These are phyloP conservation scores for Xyliphius kryptos DNA, from an alignment of 2,113 vertebrate species.

Conservation along the genomic window DNA sequence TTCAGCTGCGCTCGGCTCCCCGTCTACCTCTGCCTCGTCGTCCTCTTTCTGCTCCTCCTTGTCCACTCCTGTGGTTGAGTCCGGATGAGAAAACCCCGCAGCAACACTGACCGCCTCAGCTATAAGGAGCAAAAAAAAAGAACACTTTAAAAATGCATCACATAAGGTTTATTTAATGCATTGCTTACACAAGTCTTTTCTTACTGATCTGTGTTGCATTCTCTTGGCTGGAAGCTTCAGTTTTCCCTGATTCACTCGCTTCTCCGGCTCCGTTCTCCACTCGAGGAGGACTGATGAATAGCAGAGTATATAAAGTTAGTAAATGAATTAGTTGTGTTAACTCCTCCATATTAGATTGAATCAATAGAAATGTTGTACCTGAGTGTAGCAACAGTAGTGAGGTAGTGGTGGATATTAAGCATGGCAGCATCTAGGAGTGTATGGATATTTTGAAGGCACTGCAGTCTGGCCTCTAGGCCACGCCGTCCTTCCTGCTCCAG, in stretches of 20 bases:
- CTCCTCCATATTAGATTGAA: conserved; percentile 2
- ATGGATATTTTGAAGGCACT: conserved; percentile 93
- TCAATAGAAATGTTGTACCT: conserved; percentile 52
- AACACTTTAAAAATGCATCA: too few species aligned
- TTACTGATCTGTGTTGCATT: conserved; percentile 47
- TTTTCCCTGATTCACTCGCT: conserved; percentile 33
- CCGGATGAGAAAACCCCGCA: conserved; percentile 45
- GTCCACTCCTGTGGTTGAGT: conserved; percentile 48
- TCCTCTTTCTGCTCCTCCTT: conserved; percentile 38
- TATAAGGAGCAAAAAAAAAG: conserved; percentile 9
- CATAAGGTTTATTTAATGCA: too few species aligned
- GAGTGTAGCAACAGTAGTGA: conserved; percentile 77
- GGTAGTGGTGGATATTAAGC: conserved; percentile 95
- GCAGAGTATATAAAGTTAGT: too few species aligned
- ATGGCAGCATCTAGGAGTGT: conserved; percentile 88
- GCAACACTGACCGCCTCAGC: conserved; percentile 45
- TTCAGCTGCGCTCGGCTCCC: conserved; percentile 74
- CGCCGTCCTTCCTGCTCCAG: conserved; percentile 85
- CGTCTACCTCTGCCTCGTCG: conserved; percentile 48
- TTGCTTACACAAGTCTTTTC: conserved; percentile 19
- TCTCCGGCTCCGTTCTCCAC: conserved; percentile 43
- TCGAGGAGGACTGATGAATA: conserved; percentile 57
- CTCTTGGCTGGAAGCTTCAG: conserved; percentile 36
- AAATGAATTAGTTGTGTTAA: too few species aligned
- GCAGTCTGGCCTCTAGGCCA: conserved; percentile 83